Evolutionary conservation across 2,888 invertebrate genomes (phyloP).

Genomic region (Dynastes hyllus): DNA sequence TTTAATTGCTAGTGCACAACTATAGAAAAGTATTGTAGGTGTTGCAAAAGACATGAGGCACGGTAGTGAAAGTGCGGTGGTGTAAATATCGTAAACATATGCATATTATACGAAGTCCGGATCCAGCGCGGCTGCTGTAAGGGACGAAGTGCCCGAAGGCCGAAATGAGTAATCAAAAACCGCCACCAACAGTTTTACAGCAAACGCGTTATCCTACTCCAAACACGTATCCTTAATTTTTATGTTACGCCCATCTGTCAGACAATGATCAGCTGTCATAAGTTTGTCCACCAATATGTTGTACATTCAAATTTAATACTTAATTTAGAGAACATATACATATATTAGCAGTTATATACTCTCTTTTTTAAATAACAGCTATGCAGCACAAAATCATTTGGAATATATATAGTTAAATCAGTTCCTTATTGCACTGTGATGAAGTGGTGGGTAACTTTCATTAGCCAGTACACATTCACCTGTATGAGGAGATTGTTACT

Average conservation of each 20-base stretch:
- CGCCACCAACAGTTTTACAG: constrained; percentile 77
- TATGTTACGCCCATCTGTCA: constrained; percentile 68
- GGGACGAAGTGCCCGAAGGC: constrained; percentile 76
- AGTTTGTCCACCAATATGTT: constrained; percentile 27
- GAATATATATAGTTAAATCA: constrained; percentile 55
- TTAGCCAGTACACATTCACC: constrained; percentile 67
- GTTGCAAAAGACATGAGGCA: constrained; percentile 61
- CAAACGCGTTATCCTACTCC: constrained; percentile 74
- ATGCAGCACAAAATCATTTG: constrained; percentile 51
- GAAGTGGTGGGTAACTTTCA: constrained; percentile 66
- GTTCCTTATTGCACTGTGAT: constrained; percentile 60
- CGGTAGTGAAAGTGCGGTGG: constrained; percentile 65
- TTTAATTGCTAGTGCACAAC: constrained; percentile 61
- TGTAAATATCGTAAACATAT: constrained; percentile 69
- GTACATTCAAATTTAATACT: constrained; percentile 38
- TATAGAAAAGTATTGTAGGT: constrained; percentile 54
- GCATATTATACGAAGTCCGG: constrained; percentile 65
- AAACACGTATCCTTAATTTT: constrained; percentile 77
- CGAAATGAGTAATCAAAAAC: constrained; percentile 80
- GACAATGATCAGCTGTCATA: constrained; percentile 62
- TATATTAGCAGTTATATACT: constrained; percentile 47
- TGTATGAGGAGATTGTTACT: constrained; percentile 63
- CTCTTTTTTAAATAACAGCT: constrained; percentile 48
- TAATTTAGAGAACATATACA: constrained; percentile 38
- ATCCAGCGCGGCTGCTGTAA: constrained; percentile 77